These are phyloP conservation scores for Artibeus jamaicensis DNA, from an alignment of 2,797 vertebrate genomes.

Conservation along the genomic window DNA sequence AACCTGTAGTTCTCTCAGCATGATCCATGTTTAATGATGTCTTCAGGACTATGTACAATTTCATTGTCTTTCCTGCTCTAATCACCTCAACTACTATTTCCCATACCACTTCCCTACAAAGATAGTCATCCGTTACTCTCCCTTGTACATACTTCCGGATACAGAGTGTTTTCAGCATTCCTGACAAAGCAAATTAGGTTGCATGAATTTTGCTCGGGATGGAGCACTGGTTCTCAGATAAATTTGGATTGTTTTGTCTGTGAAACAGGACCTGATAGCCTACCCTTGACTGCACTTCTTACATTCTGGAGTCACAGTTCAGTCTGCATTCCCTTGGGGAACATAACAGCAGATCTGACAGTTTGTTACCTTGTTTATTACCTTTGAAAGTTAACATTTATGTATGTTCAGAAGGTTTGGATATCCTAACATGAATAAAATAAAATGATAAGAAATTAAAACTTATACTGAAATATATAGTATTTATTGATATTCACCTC, in stretches of 20 bases:
- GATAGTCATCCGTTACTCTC: neutral
- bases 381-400: neutral
- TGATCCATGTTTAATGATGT: neutral
- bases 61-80: conserved; percentile 13
- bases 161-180: neutral
- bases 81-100: neutral
- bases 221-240: neutral
- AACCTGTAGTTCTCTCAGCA: conserved; percentile 38
- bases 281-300: neutral
- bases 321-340: neutral
- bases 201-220: neutral
- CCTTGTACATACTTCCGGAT: neutral
- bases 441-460: neutral
- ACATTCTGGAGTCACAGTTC: neutral
- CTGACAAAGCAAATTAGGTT: neutral
- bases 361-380: neutral
- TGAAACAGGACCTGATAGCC: neutral
- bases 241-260: neutral
- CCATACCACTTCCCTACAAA: neutral
- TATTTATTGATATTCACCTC: neutral
- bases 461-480: neutral
- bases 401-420: neutral
- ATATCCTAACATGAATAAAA: neutral
- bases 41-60: neutral
- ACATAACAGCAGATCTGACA: neutral